These are phyloP conservation scores for Patella ulyssiponensis DNA, from an alignment of 2,888 invertebrate genomes.

Conservation along the genomic window DNA sequence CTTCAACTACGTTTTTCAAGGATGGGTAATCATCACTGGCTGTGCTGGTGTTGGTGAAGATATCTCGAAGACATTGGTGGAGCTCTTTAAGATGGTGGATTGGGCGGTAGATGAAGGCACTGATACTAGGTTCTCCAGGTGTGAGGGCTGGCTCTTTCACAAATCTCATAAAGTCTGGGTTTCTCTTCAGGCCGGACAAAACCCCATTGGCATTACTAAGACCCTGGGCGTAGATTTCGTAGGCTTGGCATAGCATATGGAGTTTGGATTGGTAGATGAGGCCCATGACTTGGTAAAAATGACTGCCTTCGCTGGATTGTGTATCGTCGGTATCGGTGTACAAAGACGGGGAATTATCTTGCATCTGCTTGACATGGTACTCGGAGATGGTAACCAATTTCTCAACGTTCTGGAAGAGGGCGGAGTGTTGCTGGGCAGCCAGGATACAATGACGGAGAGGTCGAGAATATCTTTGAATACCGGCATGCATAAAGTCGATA, in stretches of 20 bases:
- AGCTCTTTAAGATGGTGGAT: slow-evolving; percentile 62
- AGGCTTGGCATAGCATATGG: slow-evolving; percentile 64
- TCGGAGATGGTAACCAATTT: slow-evolving; percentile 66
- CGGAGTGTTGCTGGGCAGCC: slow-evolving; percentile 58
- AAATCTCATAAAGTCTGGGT: slow-evolving; percentile 62
- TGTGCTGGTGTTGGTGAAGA: slow-evolving; percentile 53
- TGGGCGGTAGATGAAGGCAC: slow-evolving; percentile 59
- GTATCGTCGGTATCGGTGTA: slow-evolving; percentile 56
- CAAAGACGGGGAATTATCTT: slow-evolving; percentile 59
- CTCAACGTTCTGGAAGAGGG: slow-evolving; percentile 70
- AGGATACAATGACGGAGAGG: slow-evolving; percentile 67
- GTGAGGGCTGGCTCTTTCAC: slow-evolving; percentile 51
- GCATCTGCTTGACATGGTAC: slow-evolving; percentile 66
- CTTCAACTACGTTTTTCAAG: slow-evolving; percentile 62
- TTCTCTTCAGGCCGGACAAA: slow-evolving; percentile 51
- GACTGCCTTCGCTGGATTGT: slow-evolving; percentile 51
- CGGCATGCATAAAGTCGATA: slow-evolving; percentile 66
- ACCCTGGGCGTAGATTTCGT: slow-evolving; percentile 65
- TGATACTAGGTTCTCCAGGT: slow-evolving; percentile 55
- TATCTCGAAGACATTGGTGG: slow-evolving; percentile 54
- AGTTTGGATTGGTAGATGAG: slow-evolving; percentile 64
- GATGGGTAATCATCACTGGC: slow-evolving; percentile 53
- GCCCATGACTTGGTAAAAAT: slow-evolving; percentile 56
- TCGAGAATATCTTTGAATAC: slow-evolving; percentile 65
- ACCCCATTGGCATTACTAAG: slow-evolving; percentile 57